Conservation (phyloP, 2,113 vertebrate genomes). For the Scomber japonicus region DNA sequence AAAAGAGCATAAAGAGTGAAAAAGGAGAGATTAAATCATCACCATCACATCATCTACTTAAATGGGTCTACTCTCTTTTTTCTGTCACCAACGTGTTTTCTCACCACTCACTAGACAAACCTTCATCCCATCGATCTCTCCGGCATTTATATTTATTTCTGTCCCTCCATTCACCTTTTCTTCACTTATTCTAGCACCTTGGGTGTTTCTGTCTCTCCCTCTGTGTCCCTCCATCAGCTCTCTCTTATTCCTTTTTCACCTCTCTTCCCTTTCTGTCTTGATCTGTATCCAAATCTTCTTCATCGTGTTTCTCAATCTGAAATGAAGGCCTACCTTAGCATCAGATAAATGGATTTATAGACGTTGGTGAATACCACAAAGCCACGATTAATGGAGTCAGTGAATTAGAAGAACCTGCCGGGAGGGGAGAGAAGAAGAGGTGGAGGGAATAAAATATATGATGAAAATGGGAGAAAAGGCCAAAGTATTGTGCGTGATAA, state of each 20-base stretch:
- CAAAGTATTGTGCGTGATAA: slow-evolving; percentile 52
- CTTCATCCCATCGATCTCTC: slow-evolving; percentile 38
- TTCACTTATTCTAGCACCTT: slow-evolving; percentile 23
- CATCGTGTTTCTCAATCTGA: slow-evolving; percentile 85
- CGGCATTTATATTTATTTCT: slow-evolving; percentile 23
- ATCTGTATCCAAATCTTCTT: slow-evolving; percentile 63
- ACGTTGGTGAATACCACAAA: slow-evolving; percentile 96
- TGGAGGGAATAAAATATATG: slow-evolving; percentile 62
- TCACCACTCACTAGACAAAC: slow-evolving; percentile 89
- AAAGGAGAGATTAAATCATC: slow-evolving; percentile 97
- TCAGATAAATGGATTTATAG: slow-evolving; percentile 99
- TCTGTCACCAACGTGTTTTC: slow-evolving; percentile 93
- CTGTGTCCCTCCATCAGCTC: background rate
- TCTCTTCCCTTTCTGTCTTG: slow-evolving; percentile 69
- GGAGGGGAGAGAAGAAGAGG: slow-evolving; percentile 52
- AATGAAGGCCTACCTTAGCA: slow-evolving; percentile 88
- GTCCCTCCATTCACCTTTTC: background rate
- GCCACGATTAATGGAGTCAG: slow-evolving; percentile 94
- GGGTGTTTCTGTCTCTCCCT: slow-evolving; percentile 14
- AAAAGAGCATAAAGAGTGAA: slow-evolving; percentile 83
- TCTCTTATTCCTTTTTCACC: slow-evolving; percentile 80
- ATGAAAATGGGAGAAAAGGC: slow-evolving; percentile 43
- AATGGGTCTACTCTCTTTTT: slow-evolving; percentile 89
- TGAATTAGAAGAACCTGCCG: slow-evolving; percentile 88
- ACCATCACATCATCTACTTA: slow-evolving; percentile 87